Base-by-base conservation (phyloP, 1,140 invertebrate genomes). In the Drosophila biarmipes region DNA sequence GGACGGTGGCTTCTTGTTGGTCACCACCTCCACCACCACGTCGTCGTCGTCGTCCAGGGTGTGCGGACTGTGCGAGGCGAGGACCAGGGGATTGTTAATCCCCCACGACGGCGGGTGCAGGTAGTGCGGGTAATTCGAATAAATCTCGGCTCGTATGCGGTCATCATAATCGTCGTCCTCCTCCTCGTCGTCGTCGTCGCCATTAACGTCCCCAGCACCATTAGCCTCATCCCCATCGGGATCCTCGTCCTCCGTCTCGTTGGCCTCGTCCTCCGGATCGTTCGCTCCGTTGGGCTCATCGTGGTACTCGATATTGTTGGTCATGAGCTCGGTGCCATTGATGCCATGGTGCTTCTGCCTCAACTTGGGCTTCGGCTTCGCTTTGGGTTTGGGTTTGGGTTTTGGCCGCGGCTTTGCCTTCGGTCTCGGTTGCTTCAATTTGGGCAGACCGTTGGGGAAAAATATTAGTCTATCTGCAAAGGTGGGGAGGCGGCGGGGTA, bases 401-500 rank as follows among this genome's bases (percentile, higher is more conserved):
- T 80, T 80, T 48, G 69, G 19, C 21, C 48, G 56, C 48, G 71
- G 34, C 67, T 85, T 89, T 37, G 73, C 35, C 45, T 84, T 91
- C 43, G 73, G 35, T 72, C 81, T 78, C 31, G 38, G 75, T 55
- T 78, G 75, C 55, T 89, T 87, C 52, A 77, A 56, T 71, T 87
- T 87, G 24, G 90, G 80, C 80, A 90, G 82, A 54, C 90, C 90
- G 66, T 91, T 91, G 54, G 90, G 90, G 72, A 91, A 91, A 89
- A 91, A 91, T 80, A 91, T 91, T 81, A 91, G 67, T 91, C 90
- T 91, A 87, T 91, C 90, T 91, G 90, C n/a, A n/a, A 59, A 91
- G 91, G 80, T 74, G 66, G 78, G 45, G 51, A 11, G 15, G 56
- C 15, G 55, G 37, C n/a, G 46, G 43, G 34, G 31, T 8, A 29